Evolutionary conservation across 2,888 invertebrate species (phyloP).

Genomic region (Julus scanicus): DNA sequence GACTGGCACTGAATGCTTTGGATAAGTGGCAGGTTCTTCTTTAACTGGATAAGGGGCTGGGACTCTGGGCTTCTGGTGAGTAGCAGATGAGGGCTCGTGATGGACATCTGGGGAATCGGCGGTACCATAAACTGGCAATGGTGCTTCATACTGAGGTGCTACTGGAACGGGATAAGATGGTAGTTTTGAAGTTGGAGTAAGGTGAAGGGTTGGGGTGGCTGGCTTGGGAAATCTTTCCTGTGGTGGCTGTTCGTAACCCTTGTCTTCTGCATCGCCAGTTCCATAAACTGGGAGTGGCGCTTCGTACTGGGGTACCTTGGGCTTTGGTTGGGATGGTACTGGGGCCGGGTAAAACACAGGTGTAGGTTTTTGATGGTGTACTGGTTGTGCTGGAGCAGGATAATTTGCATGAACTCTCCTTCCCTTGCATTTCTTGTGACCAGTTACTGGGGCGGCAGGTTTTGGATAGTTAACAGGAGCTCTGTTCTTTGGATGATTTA

Average conservation of each 20-base stretch:
- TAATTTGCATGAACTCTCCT: neutral
- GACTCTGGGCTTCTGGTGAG: neutral
- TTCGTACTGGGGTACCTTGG: neutral
- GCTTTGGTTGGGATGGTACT: neutral
- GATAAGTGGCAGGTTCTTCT: neutral
- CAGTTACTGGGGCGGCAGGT: neutral
- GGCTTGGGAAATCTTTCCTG: neutral
- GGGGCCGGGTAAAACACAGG: neutral
- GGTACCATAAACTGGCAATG: constrained; percentile 34
- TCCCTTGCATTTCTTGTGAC: neutral
- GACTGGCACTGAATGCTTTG: neutral
- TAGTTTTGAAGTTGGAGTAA: neutral
- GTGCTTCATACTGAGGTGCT: constrained; percentile 26
- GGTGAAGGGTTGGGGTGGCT: neutral
- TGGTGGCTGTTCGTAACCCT: neutral
- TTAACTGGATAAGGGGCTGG: neutral
- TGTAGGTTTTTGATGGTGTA: neutral
- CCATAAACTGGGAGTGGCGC: constrained; percentile 36
- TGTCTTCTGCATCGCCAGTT: neutral
- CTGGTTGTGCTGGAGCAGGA: neutral
- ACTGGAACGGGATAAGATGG: neutral
- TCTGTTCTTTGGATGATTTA: neutral
- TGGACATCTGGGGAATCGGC: constrained; percentile 1
- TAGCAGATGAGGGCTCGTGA: too few relatives aligned
- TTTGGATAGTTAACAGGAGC: neutral